phyloP scores from a whole-genome alignment of 2,797 vertebrate genomes.

The Gymnocypris eckloni region DNA sequence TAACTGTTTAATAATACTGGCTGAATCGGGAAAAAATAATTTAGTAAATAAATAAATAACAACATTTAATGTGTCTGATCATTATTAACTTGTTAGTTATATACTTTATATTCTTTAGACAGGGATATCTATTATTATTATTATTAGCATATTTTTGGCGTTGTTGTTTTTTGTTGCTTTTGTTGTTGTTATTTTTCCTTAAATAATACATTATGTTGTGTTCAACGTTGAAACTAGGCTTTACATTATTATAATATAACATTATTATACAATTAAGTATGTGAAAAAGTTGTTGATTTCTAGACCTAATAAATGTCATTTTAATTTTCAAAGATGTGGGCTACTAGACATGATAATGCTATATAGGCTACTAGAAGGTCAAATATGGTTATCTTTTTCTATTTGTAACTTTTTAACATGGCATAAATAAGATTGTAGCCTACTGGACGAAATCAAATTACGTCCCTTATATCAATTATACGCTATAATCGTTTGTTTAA shows the following conservation, averaged over 20 bases:
- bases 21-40: not conserved
- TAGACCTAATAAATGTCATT: not conserved
- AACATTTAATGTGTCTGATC: too few relatives aligned
- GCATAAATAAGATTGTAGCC: too few relatives aligned
- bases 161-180: too few relatives aligned
- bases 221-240: too few relatives aligned
- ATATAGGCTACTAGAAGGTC: not conserved
- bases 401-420: not conserved
- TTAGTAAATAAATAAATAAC: too few relatives aligned
- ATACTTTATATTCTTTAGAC: too few relatives aligned
- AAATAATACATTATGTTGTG: too few relatives aligned
- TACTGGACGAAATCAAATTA: not conserved
- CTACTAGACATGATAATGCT: not conserved
- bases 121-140: not conserved
- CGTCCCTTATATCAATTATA: too few relatives aligned
- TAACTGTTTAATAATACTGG: not conserved
- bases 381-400: not conserved
- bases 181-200: too few relatives aligned
- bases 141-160: not conserved
- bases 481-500: too few relatives aligned
- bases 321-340: not conserved
- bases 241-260: too few relatives aligned
- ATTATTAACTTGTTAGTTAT: not conserved
- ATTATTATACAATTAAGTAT: not conserved
- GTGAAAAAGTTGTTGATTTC: not conserved